Evolutionary conservation across 2,113 vertebrate species (phyloP), one percentile per base, ranked within the genome.

Genomic region (Silurus glanis): DNA sequence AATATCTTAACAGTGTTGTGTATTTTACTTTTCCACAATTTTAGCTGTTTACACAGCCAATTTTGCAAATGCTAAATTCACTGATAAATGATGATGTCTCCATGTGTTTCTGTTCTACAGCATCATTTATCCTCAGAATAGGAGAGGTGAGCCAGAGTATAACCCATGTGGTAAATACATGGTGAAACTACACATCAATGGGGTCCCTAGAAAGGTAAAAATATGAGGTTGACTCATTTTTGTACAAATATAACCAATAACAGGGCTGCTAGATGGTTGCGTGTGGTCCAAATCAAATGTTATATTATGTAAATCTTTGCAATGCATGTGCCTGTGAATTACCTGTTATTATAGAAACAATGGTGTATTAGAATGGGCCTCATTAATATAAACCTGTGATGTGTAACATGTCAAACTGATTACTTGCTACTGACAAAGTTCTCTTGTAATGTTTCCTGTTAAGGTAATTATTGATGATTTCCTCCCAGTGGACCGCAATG

Each of bases 151-250:
- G 72, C 98, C 98, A 0, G 97, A 99, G 90, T 99, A 99, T 90
- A 99, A 99, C 91, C 98, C 98, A 0, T 99, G 97, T 94, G 98
- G 98, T 85, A 99, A 99, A 85, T 99, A 99, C 91, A 99, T 99
- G 98, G 98, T 99, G 76, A 99, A 99, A 87, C 96, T 99, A 78
- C 97, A 99, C 91, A 97, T 99, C 90, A 99, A 98, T 25, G 98
- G 98, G 45, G 98, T 99, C 55, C 97, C 98, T 87, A 96, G 98
- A 92, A 99, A 99, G 97, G 98, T 99, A 94, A 37, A 66, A 14
- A 3, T 10, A 47, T 4, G 5, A 0, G 59, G 23, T 25, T 47
- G 16, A 19, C 37, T 55, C 66, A n/a, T 69, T 83, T 71, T 83
- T 28, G 8, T 55, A 67, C 37, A 83, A 9, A 4, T 28, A 56